phyloP scores from a whole-genome alignment of 1,140 invertebrate genomes.

The Pollicipes pollicipes region DNA sequence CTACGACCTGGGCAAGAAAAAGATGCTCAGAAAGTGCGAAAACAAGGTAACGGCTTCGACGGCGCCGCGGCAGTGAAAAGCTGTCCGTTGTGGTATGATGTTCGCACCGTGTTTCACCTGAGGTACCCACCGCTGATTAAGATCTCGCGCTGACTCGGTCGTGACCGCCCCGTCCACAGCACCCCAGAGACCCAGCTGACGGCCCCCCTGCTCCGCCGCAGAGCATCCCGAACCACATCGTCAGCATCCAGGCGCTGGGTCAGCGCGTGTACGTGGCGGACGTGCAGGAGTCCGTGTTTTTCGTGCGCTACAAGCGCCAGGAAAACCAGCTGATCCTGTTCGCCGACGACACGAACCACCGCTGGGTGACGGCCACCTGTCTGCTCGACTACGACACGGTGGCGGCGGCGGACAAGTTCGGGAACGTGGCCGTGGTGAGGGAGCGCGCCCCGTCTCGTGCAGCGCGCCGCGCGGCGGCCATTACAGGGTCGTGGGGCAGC shows the following conservation, averaged over 20 bases:
- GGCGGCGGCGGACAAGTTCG: slow-evolving; percentile 94
- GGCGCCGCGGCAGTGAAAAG: too few species aligned
- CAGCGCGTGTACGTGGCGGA: slow-evolving; percentile 87
- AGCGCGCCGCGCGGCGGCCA: slow-evolving; percentile 32
- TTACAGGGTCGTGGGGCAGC: too few species aligned
- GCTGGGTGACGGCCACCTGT: slow-evolving; percentile 83
- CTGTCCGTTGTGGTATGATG: neutral
- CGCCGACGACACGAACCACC: slow-evolving; percentile 90
- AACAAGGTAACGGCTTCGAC: too few species aligned
- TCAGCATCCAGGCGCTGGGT: slow-evolving; percentile 81
- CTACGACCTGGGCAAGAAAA: slow-evolving; percentile 95
- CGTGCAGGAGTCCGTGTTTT: slow-evolving; percentile 93
- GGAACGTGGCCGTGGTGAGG: slow-evolving; percentile 86
- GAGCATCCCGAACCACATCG: slow-evolving; percentile 89
- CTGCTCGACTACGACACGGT: slow-evolving; percentile 95
- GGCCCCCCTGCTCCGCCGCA: neutral
- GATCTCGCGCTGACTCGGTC: neutral
- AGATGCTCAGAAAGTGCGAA: slow-evolving; percentile 92
- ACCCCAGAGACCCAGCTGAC: neutral
- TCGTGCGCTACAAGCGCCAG: slow-evolving; percentile 79
- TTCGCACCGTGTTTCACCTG: neutral
- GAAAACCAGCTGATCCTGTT: slow-evolving; percentile 98
- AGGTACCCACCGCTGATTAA: neutral
- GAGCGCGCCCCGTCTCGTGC: too few species aligned
- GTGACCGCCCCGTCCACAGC: neutral